Evolutionary conservation across 2,888 invertebrate species (phyloP), one percentile per base, ranked within the genome.

Genomic region (Amphiduros pacificus): DNA sequence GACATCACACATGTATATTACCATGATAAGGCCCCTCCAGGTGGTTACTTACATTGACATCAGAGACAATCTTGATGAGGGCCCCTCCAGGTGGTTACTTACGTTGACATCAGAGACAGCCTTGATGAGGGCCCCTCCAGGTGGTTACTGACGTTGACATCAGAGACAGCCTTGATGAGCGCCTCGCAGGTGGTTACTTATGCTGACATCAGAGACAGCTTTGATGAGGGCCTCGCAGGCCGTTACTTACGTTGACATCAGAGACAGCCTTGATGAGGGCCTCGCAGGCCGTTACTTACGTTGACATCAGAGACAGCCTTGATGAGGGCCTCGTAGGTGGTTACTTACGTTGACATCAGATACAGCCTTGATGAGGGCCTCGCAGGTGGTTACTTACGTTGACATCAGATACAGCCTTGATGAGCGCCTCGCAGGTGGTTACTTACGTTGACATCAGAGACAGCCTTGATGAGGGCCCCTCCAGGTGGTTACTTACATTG

Each of bases 171-270:
- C 51, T 72, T 71, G 24, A 78, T 64, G 14, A 81, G 71, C 17
- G 78, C 78, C 65, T 82, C 81, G 41, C 76, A 76, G 41, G 77
- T 74, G 27, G 78, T n/a, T n/a, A n/a, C n/a, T n/a, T n/a, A n/a
- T n/a, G n/a, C n/a, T n/a, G n/a, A n/a, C n/a, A n/a, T n/a, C n/a
- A n/a, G n/a, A n/a, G n/a, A n/a, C n/a, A n/a, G n/a, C n/a, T n/a
- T n/a, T n/a, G n/a, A n/a, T n/a, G n/a, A n/a, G n/a, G n/a, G n/a
- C n/a, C n/a, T n/a, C n/a, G n/a, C n/a, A n/a, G n/a, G n/a, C n/a
- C n/a, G 48, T 14, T 36, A 69, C 74, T 64, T 66, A 79, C 79
- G 63, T 73, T 72, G 59, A 67, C 67, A 61, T 81, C 78, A 44
- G 66, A 66, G 20, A 77, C 55, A 20, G 80, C 82, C 51, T 72